These are phyloP conservation scores for Hyaena hyaena DNA, from an alignment of 2,113 vertebrate species.

Conservation along the genomic window DNA sequence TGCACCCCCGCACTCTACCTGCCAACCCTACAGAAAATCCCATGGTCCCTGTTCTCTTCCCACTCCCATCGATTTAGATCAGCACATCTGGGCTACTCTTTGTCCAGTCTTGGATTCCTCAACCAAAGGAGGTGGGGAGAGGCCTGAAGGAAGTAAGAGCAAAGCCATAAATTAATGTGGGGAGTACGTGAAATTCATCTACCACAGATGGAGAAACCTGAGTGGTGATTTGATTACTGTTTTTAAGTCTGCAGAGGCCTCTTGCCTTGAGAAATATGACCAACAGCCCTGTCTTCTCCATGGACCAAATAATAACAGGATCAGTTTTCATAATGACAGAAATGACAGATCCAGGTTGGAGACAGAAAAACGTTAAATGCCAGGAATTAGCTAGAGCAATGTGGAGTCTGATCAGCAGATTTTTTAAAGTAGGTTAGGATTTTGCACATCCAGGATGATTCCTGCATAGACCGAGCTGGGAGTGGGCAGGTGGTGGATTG, in stretches of 20 bases:
- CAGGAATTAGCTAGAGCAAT: conserved; percentile 39
- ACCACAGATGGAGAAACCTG: neutral
- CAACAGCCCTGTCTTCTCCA: neutral
- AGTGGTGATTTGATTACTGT: neutral
- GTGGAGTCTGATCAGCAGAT: conserved; percentile 23
- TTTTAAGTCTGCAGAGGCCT: neutral
- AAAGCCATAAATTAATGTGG: neutral
- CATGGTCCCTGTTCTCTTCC: neutral
- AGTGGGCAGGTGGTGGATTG: neutral
- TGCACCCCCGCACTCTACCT: too few species aligned
- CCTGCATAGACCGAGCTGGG: neutral
- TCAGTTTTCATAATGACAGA: conserved; percentile 49
- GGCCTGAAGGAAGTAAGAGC: neutral
- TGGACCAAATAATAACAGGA: conserved; percentile 43
- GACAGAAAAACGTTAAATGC: conserved; percentile 26
- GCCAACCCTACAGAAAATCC: neutral
- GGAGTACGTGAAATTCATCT: neutral
- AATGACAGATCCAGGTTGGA: conserved; percentile 48
- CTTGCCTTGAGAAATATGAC: conserved; percentile 30
- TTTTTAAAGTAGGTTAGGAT: conserved; percentile 48
- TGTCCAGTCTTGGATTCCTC: neutral
- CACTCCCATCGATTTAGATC: neutral
- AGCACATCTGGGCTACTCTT: neutral
- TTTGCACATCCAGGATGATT: neutral
- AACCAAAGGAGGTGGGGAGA: neutral